Evolutionary conservation across 2,888 invertebrate genomes (phyloP), one percentile per base, ranked within the genome.

Genomic region (Leucania comma): DNA sequence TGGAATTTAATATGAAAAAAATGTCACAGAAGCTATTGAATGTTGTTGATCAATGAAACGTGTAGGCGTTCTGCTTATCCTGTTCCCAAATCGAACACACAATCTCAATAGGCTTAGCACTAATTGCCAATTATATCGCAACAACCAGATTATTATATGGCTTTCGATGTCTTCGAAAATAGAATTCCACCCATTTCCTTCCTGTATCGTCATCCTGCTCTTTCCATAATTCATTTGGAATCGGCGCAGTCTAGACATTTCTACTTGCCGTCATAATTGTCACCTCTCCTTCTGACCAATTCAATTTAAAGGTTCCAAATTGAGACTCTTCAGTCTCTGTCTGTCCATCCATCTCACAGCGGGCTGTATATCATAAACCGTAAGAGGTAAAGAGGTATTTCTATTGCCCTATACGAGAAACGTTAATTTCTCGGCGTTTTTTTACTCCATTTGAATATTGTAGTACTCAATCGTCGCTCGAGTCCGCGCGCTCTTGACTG

Each of bases 41-140:
- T 9, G 17, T 35, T 5, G n/a, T 29, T 48, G 60, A 50, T 53
- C 20, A 42, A 68, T 68, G 9, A 58, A 75, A 53, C 48, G 10
- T 22, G 32, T 58, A 66, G 24, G 20, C 59, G 51, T 62, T 58
- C 17, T 48, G 29, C 24, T 17, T 61, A 24, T 58, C 10, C n/a
- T n/a, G 22, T 57, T 46, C 12, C 24, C 26, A 35, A 68, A 38
- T 9, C 14, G 20, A 53, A 53, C 42, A 62, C 24, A 48, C 50
- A 32, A 46, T 46, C 12, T 26, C 62, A 59, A 59, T 54, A 54
- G 62, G 75, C 48, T 75, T 53, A 54, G 14, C 53, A 17, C 32
- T 75, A 59, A 75, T 75, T 62, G 68, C 58, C 69, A 75, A 75
- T 75, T 75, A 75, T 29, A 24, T 54, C 22, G 20, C 61, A 59